These are phyloP conservation scores for Lomographa bimaculata DNA, from an alignment of 2,888 invertebrate species.

Conservation along the genomic window DNA sequence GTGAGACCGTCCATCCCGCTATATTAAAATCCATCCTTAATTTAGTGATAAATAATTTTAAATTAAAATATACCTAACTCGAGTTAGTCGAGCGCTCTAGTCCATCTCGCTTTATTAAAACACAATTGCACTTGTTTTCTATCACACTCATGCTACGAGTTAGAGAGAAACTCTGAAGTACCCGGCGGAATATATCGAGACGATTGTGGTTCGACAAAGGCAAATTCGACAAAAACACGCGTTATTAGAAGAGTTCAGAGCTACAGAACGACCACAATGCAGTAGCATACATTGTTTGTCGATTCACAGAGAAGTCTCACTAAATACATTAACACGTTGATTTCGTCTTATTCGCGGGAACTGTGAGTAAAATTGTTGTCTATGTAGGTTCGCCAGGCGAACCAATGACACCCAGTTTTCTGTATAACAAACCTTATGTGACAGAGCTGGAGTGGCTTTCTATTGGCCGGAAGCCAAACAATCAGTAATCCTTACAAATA, in stretches of 20 bases:
- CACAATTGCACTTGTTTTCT: slow-evolving; percentile 36
- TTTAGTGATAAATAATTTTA: slow-evolving; percentile 36
- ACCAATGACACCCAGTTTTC: background rate
- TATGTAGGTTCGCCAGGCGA: slow-evolving; percentile 4
- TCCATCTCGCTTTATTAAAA: slow-evolving; percentile 17
- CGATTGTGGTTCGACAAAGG: background rate
- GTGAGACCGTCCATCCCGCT: slow-evolving; percentile 9
- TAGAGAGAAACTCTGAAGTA: slow-evolving; percentile 6
- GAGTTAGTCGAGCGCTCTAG: slow-evolving; percentile 14
- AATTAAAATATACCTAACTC: slow-evolving; percentile 22
- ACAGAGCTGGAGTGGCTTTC: background rate
- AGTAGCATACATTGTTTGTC: too few species aligned
- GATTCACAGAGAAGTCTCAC: too few species aligned
- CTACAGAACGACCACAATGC: too few species aligned
- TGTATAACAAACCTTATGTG: slow-evolving; percentile 2
- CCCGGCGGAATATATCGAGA: slow-evolving; percentile 1
- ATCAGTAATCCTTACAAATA: slow-evolving; percentile 23
- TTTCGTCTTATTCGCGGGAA: too few species aligned
- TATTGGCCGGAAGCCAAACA: slow-evolving; percentile 6
- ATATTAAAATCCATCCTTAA: slow-evolving; percentile 27
- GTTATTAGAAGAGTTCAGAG: too few species aligned
- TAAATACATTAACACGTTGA: too few species aligned
- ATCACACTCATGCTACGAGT: slow-evolving; percentile 20
- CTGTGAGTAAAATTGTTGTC: too few species aligned
- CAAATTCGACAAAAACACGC: too few species aligned